phyloP scores from a whole-genome alignment of 2,113 vertebrate genomes.

The Hassar affinis region DNA sequence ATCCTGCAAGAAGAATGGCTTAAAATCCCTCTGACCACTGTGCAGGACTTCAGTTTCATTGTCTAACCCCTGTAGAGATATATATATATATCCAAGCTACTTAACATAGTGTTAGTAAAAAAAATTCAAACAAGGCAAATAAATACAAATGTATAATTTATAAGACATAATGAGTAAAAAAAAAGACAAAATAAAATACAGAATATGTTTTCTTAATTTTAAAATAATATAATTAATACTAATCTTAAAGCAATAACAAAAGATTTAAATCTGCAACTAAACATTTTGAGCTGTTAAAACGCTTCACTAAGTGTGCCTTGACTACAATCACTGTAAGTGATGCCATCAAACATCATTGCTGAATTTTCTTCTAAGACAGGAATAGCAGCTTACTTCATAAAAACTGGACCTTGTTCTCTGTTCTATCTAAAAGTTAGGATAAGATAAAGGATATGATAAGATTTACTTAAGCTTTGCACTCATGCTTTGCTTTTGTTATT shows the following conservation, averaged over 20 bases:
- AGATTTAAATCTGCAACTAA: neutral
- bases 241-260: neutral
- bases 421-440: slow-evolving; percentile 1
- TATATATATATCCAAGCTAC: too few species aligned
- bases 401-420: slow-evolving; percentile 5
- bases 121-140: neutral
- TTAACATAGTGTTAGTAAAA: neutral
- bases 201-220: neutral
- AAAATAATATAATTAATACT: neutral
- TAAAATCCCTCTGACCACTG: too few species aligned
- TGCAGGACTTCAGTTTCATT: too few species aligned
- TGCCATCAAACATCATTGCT: neutral
- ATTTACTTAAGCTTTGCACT: slow-evolving; percentile 6
- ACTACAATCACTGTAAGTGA: neutral
- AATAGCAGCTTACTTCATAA: neutral
- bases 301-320: neutral
- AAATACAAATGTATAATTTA: neutral
- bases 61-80: too few species aligned
- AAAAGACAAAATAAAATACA: neutral
- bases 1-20: too few species aligned
- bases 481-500: slow-evolving; percentile 5
- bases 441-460: slow-evolving; percentile 21
- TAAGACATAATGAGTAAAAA: neutral
- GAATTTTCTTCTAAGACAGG: neutral
- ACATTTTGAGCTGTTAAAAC: neutral